phyloP scores from a whole-genome alignment of 2,888 invertebrate species.

The Petrolisthes cinctipes region DNA sequence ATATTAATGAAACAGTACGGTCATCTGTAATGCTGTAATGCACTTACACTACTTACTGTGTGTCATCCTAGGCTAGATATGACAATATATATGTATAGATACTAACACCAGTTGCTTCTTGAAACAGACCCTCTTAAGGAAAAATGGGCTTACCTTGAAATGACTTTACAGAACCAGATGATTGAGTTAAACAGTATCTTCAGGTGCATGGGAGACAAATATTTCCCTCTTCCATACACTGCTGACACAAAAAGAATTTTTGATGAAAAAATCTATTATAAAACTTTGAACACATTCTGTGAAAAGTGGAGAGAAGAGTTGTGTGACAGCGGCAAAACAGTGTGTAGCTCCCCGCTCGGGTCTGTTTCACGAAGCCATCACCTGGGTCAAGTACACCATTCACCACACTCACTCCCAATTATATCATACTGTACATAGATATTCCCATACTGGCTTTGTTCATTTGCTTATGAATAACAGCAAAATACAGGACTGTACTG shows the following conservation, averaged over 20 bases:
- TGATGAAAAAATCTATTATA: conserved; percentile 4
- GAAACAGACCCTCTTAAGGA: conserved; percentile 61
- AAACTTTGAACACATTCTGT: conserved; percentile 14
- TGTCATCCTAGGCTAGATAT: conserved; percentile 19
- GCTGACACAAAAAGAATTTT: conserved; percentile 46
- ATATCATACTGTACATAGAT: neutral
- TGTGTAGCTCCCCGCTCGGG: conserved; percentile 53
- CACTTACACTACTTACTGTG: conserved; percentile 28
- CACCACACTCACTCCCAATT: neutral
- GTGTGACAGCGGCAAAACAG: conserved; percentile 58
- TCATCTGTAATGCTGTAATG: conserved; percentile 30
- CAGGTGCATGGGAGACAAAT: conserved; percentile 40
- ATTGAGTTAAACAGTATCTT: conserved; percentile 43
- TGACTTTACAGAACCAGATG: conserved; percentile 52
- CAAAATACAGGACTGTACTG: no score
- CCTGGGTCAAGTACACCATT: neutral
- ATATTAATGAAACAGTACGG: conserved; percentile 28
- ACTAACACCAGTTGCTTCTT: conserved; percentile 57
- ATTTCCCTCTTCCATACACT: conserved; percentile 53
- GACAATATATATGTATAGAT: neutral
- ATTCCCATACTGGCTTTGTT: neutral
- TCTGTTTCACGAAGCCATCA: conserved; percentile 63
- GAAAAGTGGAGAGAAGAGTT: conserved; percentile 16
- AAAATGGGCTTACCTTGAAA: conserved; percentile 55
- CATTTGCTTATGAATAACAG: no score